A percentile compares a stretch with the other conserved stretches of the same genome.
These are phyloP conservation scores for Eurystomus gularis DNA, from an alignment of 2,113 vertebrate genomes.

Conservation along the genomic window DNA sequence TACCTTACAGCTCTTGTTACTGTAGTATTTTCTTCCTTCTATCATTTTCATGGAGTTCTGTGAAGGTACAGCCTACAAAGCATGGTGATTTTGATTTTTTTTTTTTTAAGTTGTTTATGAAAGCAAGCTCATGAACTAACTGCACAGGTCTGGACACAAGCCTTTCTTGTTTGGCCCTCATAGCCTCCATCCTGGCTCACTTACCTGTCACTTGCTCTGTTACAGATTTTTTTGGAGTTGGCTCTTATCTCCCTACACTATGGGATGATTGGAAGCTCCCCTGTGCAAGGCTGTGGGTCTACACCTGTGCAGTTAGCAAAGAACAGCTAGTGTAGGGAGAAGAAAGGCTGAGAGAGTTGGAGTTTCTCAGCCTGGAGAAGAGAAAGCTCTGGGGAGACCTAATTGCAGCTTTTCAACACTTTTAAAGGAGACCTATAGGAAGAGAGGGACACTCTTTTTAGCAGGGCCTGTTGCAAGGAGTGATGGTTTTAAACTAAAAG, in stretches of 20 bases:
- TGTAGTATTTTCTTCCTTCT: neutral
- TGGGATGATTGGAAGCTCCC: neutral
- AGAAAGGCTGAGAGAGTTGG: neutral
- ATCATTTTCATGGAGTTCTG: neutral
- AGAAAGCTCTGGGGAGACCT: neutral
- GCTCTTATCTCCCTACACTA: fast-evolving
- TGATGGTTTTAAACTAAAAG: neutral
- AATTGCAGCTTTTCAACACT: neutral
- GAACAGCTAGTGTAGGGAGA: neutral
- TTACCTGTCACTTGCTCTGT: neutral
- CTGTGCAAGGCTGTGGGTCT: neutral
- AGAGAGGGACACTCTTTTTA: neutral
- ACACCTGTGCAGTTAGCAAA: neutral
- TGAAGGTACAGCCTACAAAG: neutral
- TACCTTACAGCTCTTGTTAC: neutral
- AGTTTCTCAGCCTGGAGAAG: no score
- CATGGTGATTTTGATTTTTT: no score
- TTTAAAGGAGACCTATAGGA: neutral
- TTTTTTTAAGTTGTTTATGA: neutral
- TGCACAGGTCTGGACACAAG: neutral
- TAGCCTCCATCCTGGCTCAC: neutral
- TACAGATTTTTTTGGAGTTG: neutral
- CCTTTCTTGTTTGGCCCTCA: neutral
- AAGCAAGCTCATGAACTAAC: neutral
- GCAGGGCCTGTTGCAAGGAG: neutral